Percentiles rank a stretch among this genome's conserved stretches.
These are phyloP conservation scores for Hybognathus amarus DNA, from an alignment of 2,797 vertebrate species.

Conservation along the genomic window DNA sequence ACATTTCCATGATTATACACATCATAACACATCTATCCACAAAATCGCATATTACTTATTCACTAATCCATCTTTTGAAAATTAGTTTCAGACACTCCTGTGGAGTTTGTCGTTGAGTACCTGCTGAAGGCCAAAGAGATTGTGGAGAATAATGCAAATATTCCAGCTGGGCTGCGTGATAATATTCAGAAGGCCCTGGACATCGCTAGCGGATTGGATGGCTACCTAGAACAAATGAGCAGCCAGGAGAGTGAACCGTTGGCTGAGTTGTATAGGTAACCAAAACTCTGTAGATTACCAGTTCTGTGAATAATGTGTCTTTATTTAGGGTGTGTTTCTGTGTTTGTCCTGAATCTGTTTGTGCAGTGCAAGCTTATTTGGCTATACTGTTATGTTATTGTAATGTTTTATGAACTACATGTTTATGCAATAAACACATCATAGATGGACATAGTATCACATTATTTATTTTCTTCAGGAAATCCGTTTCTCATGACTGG, in stretches of 20 bases:
- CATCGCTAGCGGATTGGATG: constrained; percentile 75
- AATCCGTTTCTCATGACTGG: constrained; percentile 76
- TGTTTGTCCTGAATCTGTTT: background rate
- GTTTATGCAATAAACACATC: background rate
- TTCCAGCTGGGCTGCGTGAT: constrained; percentile 72
- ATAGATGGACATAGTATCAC: background rate
- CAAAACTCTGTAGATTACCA: background rate
- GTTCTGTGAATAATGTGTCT: background rate
- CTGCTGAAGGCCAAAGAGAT: constrained; percentile 78
- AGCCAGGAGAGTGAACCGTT: constrained; percentile 71
- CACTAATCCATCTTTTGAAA: constrained; percentile 1
- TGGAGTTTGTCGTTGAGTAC: constrained; percentile 76
- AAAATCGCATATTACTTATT: background rate
- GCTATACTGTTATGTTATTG: background rate
- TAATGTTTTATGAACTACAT: background rate
- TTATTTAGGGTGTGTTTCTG: constrained; percentile 5
- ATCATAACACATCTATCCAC: background rate
- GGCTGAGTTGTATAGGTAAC: constrained; percentile 71
- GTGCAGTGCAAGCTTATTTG: background rate
- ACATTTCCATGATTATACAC: background rate
- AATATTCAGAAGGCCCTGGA: constrained; percentile 77
- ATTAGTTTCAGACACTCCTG: constrained; percentile 73
- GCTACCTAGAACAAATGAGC: constrained; percentile 72
- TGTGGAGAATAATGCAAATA: constrained; percentile 61
- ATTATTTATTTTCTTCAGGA: constrained; percentile 59